Evolutionary conservation across 37 sponge, comb jelly and placozoan genomes (phyloP).

Genomic region (Cladorhizidae sp.): DNA sequence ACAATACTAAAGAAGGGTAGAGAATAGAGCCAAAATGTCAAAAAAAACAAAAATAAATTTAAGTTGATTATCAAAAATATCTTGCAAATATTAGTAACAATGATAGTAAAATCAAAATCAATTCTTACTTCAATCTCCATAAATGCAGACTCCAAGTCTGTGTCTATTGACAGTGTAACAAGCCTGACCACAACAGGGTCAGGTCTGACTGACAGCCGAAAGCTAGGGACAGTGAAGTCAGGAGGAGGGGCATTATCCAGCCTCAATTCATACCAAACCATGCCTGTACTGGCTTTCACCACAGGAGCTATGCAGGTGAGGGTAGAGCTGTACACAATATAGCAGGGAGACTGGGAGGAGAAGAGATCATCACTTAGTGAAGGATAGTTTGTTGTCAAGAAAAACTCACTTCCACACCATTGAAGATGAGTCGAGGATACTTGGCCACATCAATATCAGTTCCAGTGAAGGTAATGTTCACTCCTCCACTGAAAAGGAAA

Average conservation of each 20-base stretch:
- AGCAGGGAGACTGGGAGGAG: neutral
- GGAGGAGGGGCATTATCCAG: neutral
- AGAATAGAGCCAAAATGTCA: too few species aligned
- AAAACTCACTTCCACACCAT: neutral
- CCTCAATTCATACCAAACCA: neutral
- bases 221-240: neutral
- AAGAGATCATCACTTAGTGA: neutral
- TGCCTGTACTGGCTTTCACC: neutral
- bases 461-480: neutral
- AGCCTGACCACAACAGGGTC: neutral
- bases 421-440: slow-evolving; percentile 1
- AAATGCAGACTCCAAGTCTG: neutral
- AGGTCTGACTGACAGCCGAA: neutral
- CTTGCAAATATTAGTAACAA: too few species aligned
- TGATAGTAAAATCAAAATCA: too few species aligned
- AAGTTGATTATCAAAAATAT: too few species aligned
- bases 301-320: neutral
- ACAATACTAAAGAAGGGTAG: too few species aligned
- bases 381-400: neutral
- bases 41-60: too few species aligned
- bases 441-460: neutral
- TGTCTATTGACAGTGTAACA: neutral
- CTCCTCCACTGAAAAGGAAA: neutral
- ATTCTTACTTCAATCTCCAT: neutral
- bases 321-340: neutral